Evolutionary conservation across 35 echinoderm and acorn worm genomes (phyloP), one percentile per base, ranked within the genome.

Genomic region (Ophiothrix spiculata): DNA sequence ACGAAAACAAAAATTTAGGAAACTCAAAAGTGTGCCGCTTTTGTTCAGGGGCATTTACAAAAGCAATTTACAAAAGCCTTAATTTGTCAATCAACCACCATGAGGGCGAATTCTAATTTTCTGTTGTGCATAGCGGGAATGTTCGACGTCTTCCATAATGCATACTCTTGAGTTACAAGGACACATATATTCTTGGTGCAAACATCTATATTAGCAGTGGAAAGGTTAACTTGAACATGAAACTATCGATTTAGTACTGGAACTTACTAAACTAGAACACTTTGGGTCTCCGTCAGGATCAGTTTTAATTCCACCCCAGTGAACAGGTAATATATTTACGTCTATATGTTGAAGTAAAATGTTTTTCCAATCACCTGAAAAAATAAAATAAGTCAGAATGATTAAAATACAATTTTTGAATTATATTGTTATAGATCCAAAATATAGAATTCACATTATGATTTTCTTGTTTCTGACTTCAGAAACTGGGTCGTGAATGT

Each of bases 221-320:
- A 6, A 6, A 12, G 33, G 25, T 28, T 79, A 0, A 32, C 23
- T 79, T 3, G 38, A 6, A 6, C 42, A 49, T 49, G 6, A 49
- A 10, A 6, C 42, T 49, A 6, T 49, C 6, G 42, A 19, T 6
- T 6, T 49, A 19, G 19, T 19, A 49, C 19, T 36, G 12, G 31
- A 29, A 95, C 89, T 91, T 37, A 95, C 93, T 38, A 91, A 39
- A 19, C 77, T 95, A 21, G 84, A 64, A 84, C 88, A 95, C 42
- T 83, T 90, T 56, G 93, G 84, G 49, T 95, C 69, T 1, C 93
- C 93, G 75, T 95, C 93, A 37, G 93, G 88, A 40, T 95, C 93
- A 35, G 76, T 85, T 29, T 37, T 56, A 29, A 35, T 95, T 17
- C 93, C 93, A 25, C 88, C 93, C 88, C 88, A 95, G 80, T 95